Evolutionary conservation across 2,888 invertebrate genomes (phyloP).

Genomic region (Trilocha varians): DNA sequence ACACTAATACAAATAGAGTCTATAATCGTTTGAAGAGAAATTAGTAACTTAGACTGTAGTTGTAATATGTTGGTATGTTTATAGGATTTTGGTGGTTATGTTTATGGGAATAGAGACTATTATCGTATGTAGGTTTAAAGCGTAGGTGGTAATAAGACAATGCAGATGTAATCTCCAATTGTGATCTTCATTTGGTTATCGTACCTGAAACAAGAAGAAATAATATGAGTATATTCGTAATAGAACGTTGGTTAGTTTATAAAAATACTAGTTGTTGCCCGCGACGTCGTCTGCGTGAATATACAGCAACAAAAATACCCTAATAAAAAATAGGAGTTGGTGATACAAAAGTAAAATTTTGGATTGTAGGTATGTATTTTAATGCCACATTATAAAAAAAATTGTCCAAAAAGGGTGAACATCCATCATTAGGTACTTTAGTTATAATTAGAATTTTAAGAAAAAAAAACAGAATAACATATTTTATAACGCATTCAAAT

Average conservation of each 20-base stretch:
- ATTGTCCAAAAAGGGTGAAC: too few relatives aligned
- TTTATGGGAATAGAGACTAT: not conserved
- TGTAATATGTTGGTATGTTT: constrained; percentile 3
- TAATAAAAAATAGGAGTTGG: too few relatives aligned
- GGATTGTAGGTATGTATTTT: too few relatives aligned
- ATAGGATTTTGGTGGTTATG: constrained; percentile 8
- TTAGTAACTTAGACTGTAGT: constrained; percentile 41
- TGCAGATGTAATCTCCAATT: constrained; percentile 9
- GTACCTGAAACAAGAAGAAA: constrained; percentile 19
- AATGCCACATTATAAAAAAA: too few relatives aligned
- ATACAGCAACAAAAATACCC: too few relatives aligned
- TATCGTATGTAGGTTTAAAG: not conserved
- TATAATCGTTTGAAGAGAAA: not conserved
- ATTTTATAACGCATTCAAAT: too few relatives aligned
- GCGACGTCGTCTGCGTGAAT: too few relatives aligned
- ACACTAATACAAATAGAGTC: not conserved
- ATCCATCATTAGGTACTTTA: too few relatives aligned
- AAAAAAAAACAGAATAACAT: too few relatives aligned
- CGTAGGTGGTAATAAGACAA: constrained; percentile 7
- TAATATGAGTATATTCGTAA: constrained; percentile 2
- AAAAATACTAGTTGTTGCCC: too few relatives aligned
- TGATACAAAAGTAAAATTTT: too few relatives aligned
- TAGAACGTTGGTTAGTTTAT: not conserved
- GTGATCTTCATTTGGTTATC: constrained; percentile 10
- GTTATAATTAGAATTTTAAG: too few relatives aligned